Evolutionary conservation across 2,888 invertebrate genomes (phyloP).

Genomic region (Nomada flava): DNA sequence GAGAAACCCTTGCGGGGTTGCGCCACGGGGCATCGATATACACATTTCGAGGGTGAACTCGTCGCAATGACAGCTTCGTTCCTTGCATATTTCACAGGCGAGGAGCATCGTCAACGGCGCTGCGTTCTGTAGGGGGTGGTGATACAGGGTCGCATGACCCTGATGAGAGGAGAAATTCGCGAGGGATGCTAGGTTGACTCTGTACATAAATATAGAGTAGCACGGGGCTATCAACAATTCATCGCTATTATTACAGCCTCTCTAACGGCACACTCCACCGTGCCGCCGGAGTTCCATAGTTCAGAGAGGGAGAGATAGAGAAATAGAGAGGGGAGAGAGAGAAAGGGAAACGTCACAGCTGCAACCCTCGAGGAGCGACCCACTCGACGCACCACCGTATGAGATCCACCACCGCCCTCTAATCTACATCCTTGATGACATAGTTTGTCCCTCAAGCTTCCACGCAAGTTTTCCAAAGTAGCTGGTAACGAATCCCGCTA

Average conservation of each 20-base stretch:
- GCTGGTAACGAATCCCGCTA: constrained; percentile 21
- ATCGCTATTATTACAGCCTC: constrained; percentile 77
- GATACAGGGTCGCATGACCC: constrained; percentile 25
- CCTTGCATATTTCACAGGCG: constrained; percentile 57
- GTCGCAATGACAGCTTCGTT: constrained; percentile 59
- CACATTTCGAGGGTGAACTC: constrained; percentile 65
- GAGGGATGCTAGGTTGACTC: constrained; percentile 40
- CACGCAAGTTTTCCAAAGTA: constrained; percentile 41
- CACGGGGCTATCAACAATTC: constrained; percentile 76
- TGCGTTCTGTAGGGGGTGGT: constrained; percentile 6
- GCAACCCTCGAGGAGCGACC: constrained; percentile 27
- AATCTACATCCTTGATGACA: constrained; percentile 79
- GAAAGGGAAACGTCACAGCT: constrained; percentile 22
- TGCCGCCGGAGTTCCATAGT: background rate
- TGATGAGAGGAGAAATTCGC: constrained; percentile 28
- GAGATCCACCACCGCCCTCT: constrained; percentile 60
- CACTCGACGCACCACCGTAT: constrained; percentile 18
- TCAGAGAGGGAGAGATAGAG: background rate
- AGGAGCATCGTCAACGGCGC: constrained; percentile 6
- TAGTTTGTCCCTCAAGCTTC: constrained; percentile 68
- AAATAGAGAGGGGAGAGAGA: background rate
- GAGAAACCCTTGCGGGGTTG: background rate
- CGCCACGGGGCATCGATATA: constrained; percentile 6
- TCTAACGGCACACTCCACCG: constrained; percentile 64
- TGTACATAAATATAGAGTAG: constrained; percentile 79